A percentile compares a stretch with the other conserved stretches of the same genome.
phyloP scores from a whole-genome alignment of 2,113 vertebrate genomes.

The Heliornis fulica region DNA sequence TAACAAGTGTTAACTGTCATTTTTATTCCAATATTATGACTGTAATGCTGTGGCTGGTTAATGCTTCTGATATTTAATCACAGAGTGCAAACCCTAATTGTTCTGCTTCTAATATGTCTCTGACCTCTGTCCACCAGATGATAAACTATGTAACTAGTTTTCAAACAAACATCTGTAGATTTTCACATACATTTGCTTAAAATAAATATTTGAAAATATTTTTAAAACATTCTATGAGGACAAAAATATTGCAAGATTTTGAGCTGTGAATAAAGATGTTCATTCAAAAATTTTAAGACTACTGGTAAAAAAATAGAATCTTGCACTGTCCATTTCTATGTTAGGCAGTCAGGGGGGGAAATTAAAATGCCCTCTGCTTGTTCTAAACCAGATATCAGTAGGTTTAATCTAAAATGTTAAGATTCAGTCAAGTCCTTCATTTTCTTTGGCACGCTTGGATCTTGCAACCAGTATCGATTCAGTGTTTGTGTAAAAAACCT shows the following conservation, averaged over 20 bases:
- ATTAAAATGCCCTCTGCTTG: background rate
- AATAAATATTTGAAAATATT: background rate
- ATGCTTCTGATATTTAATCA: conserved; percentile 51
- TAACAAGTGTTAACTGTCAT: conserved; percentile 58
- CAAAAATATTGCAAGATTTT: background rate
- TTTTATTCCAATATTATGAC: conserved; percentile 52
- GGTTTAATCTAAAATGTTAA: background rate
- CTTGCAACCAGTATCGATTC: background rate
- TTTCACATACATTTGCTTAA: background rate
- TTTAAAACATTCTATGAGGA: background rate
- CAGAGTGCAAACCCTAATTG: conserved; percentile 26
- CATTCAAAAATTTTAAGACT: background rate
- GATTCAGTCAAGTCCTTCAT: background rate
- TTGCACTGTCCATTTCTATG: background rate
- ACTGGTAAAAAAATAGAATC: background rate
- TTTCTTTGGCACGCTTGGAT: background rate
- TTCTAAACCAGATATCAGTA: background rate
- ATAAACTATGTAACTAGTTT: background rate
- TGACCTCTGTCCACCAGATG: conserved; percentile 1
- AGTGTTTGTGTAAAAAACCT: conserved; percentile 22
- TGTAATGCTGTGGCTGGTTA: background rate
- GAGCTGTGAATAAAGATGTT: background rate
- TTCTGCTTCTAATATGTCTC: background rate
- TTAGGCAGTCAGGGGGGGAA: background rate
- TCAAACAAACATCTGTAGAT: background rate